Conservation (phyloP, 2,888 invertebrate species). For the Abrostola triplasia region DNA sequence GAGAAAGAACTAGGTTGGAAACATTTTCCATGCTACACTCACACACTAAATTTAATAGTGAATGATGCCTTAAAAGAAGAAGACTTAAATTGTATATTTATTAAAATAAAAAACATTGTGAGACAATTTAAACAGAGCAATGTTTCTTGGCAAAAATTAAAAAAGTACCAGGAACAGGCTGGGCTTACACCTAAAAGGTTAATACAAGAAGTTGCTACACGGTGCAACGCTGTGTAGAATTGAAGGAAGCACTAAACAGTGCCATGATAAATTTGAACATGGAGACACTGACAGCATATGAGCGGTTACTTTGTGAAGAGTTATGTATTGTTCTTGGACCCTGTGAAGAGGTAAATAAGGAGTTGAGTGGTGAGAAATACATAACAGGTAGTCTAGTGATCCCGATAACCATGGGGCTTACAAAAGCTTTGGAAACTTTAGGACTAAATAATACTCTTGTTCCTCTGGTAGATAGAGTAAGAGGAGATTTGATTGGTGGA, state of each 20-base stretch:
- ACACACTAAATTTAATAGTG: too few relatives aligned
- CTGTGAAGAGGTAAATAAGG: slow-evolving; percentile 1
- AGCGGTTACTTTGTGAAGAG: background rate
- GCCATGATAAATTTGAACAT: background rate
- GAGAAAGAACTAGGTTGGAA: too few relatives aligned
- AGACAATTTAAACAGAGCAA: too few relatives aligned
- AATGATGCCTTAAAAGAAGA: too few relatives aligned
- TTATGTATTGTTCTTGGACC: background rate
- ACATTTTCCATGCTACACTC: too few relatives aligned
- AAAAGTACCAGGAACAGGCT: too few relatives aligned
- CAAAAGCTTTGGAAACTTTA: slow-evolving; percentile 5
- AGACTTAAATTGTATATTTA: too few relatives aligned
- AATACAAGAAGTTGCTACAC: too few relatives aligned
- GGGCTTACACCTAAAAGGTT: too few relatives aligned
- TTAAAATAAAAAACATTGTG: too few relatives aligned
- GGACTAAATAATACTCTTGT: too few relatives aligned
- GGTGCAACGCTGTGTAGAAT: background rate
- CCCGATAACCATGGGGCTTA: slow-evolving; percentile 6
- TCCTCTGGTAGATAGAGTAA: slow-evolving; percentile 7
- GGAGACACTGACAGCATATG: background rate
- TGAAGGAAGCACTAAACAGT: background rate
- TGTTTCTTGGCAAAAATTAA: too few relatives aligned
- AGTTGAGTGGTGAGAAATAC: slow-evolving; percentile 1
- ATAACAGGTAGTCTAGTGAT: background rate
- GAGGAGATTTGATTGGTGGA: slow-evolving; percentile 13